Conservation (phyloP, 1,140 invertebrate genomes). For the Psilanteris sp. region DNA sequence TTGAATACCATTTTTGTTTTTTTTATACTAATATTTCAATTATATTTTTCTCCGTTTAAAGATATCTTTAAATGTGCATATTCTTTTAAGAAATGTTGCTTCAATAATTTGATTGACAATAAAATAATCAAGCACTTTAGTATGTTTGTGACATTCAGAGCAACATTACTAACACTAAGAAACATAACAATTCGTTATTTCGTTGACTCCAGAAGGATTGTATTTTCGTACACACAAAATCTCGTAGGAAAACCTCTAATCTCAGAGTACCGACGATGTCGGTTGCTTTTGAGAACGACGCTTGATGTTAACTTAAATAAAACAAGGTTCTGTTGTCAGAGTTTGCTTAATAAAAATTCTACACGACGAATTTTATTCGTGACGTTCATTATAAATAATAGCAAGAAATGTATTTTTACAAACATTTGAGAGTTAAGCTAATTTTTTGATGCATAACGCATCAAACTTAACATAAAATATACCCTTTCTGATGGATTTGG, state of each 20-base stretch:
- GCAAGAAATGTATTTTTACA: neutral
- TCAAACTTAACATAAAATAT: no score
- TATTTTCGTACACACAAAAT: conserved; percentile 37
- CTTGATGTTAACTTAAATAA: conserved; percentile 24
- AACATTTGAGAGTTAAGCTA: no score
- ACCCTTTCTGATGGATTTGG: no score
- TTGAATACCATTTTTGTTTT: no score
- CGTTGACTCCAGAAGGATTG: conserved; percentile 23
- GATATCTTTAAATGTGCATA: no score
- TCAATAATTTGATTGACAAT: no score
- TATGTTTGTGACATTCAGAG: no score
- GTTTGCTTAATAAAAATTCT: conserved; percentile 13
- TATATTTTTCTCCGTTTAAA: no score
- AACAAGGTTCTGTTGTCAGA: conserved; percentile 13
- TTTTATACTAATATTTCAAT: no score
- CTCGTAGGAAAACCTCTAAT: conserved; percentile 47
- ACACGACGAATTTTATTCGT: conserved; percentile 4
- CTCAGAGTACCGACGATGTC: conserved; percentile 6
- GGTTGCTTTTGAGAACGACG: conserved; percentile 7
- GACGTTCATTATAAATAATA: conserved; percentile 26
- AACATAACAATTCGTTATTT: conserved; percentile 36
- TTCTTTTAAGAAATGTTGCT: no score
- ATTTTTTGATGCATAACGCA: no score
- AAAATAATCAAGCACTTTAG: no score
- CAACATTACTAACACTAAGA: conserved; percentile 6